Conservation (phyloP, 2,888 invertebrate genomes). For the Philereme vetulata region DNA sequence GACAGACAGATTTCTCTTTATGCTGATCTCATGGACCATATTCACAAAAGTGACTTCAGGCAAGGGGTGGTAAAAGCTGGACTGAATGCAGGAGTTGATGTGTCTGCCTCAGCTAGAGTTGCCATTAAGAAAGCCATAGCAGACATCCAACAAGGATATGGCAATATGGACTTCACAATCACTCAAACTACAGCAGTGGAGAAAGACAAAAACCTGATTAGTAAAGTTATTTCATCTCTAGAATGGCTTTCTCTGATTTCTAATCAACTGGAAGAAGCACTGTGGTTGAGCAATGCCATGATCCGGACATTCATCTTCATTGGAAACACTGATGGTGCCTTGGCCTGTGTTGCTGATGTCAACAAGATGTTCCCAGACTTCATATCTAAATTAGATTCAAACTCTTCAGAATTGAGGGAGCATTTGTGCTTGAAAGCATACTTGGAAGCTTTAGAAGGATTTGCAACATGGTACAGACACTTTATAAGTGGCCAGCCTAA, state of each 20-base stretch:
- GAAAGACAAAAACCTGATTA: conserved; percentile 72
- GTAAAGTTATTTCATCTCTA: conserved; percentile 83
- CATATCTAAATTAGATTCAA: conserved; percentile 65
- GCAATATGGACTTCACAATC: conserved; percentile 81
- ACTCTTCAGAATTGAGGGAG: conserved; percentile 86
- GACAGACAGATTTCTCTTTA: conserved; percentile 82
- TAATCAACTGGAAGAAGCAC: conserved; percentile 90
- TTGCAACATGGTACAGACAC: conserved; percentile 94
- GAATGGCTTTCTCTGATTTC: conserved; percentile 94
- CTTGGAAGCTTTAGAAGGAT: conserved; percentile 93
- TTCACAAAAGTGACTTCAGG: conserved; percentile 86
- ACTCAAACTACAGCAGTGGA: conserved; percentile 86
- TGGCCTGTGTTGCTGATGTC: conserved; percentile 85
- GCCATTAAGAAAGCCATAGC: conserved; percentile 90
- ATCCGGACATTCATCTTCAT: conserved; percentile 92
- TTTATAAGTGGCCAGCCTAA: conserved; percentile 91
- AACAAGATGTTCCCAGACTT: conserved; percentile 69
- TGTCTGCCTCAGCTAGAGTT: conserved; percentile 92
- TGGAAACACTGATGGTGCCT: conserved; percentile 92
- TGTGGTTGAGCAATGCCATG: conserved; percentile 95
- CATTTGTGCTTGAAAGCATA: conserved; percentile 95
- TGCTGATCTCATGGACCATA: conserved; percentile 87
- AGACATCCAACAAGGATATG: conserved; percentile 75
- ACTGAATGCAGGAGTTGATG: conserved; percentile 89
- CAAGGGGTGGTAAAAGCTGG: conserved; percentile 88